Evolutionary conservation across 1,140 invertebrate genomes (phyloP).

Genomic region (Cherax quadricarinatus): DNA sequence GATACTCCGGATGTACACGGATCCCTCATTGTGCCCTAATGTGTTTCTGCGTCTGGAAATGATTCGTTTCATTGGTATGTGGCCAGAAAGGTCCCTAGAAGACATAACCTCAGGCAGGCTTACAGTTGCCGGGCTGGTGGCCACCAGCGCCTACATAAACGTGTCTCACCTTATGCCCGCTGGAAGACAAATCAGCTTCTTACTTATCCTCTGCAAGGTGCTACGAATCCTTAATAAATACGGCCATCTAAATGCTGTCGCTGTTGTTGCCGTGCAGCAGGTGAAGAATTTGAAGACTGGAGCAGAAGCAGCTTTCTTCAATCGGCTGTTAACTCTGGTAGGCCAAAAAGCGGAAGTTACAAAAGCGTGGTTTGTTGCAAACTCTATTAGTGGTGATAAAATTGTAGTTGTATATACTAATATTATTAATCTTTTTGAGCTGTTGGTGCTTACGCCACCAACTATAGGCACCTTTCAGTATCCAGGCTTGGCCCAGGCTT

Average conservation of each 20-base stretch:
- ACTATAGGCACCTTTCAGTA: background rate
- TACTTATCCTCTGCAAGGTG: background rate
- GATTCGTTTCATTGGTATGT: background rate
- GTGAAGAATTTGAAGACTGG: background rate
- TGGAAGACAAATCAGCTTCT: background rate
- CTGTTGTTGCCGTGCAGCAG: background rate
- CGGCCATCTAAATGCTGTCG: background rate
- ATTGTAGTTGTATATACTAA: background rate
- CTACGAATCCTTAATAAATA: background rate
- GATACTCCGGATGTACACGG: background rate
- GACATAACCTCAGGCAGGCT: background rate
- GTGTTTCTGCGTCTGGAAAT: background rate
- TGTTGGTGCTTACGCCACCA: background rate
- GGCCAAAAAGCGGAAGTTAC: background rate
- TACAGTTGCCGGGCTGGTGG: background rate
- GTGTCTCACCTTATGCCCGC: background rate
- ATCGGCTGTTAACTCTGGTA: background rate
- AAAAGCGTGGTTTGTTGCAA: background rate
- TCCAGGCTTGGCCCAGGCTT: background rate
- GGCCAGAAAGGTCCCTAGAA: background rate
- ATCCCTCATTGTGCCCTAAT: background rate
- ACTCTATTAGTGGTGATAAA: background rate
- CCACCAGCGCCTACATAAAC: background rate
- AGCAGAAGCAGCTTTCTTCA: background rate
- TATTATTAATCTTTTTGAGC: background rate